Evolutionary conservation across 2,113 vertebrate species (phyloP).

Genomic region (Stegostoma tigrinum): DNA sequence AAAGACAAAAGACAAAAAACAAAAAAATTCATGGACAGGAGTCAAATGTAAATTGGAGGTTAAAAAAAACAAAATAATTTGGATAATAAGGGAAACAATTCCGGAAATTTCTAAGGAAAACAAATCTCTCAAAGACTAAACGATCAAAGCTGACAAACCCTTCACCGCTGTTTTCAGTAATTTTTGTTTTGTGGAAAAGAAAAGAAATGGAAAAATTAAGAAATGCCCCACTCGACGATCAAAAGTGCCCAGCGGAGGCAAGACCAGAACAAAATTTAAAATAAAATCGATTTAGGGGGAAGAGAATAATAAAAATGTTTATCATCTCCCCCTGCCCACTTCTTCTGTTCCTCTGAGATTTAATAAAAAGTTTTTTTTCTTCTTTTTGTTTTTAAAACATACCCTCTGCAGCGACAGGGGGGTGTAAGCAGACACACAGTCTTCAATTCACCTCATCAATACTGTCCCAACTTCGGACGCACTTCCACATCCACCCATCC

Average conservation of each 20-base stretch:
- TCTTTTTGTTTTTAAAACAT: no score
- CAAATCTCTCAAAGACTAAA: background rate
- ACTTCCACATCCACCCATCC: background rate
- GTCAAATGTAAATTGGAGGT: background rate
- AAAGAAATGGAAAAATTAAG: background rate
- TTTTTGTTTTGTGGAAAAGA: background rate
- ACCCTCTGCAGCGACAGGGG: no score
- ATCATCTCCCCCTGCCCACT: background rate
- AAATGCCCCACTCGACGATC: background rate
- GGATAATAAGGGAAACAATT: background rate
- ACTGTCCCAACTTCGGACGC: background rate
- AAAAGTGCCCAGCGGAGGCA: background rate
- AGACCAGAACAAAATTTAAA: background rate
- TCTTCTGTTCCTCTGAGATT: background rate
- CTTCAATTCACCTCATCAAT: background rate
- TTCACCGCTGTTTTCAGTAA: background rate
- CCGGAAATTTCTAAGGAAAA: background rate
- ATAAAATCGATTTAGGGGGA: background rate
- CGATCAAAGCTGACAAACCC: background rate
- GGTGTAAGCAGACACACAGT: background rate
- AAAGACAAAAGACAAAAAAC: background rate
- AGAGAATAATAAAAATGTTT: background rate
- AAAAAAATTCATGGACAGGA: background rate
- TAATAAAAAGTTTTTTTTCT: background rate
- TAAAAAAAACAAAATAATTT: background rate